phyloP scores from a whole-genome alignment of 2,888 invertebrate genomes.

The Lymantria dispar region DNA sequence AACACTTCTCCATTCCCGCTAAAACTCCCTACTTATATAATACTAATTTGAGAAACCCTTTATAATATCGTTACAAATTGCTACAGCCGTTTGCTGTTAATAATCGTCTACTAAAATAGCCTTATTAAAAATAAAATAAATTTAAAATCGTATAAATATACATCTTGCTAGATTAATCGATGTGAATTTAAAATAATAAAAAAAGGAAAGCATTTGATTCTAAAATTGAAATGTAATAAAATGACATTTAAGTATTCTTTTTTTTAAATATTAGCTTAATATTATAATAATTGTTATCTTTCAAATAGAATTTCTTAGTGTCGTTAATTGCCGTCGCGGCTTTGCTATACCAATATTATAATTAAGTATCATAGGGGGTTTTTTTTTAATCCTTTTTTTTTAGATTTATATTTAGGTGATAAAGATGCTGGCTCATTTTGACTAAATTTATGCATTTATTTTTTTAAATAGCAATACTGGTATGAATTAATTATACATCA shows the following conservation, averaged over 20 bases:
- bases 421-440: constrained; percentile 51
- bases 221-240: constrained; percentile 78
- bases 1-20: too few relatives aligned
- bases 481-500: too few relatives aligned
- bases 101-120: constrained; percentile 75
- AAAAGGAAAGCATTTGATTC: constrained; percentile 75
- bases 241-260: constrained; percentile 71
- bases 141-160: constrained; percentile 63
- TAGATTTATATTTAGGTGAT: constrained; percentile 40
- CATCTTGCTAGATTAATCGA: constrained; percentile 69
- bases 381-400: constrained; percentile 38
- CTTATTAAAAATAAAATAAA: constrained; percentile 60
- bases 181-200: constrained; percentile 64
- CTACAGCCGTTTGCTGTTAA: constrained; percentile 46
- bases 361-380: constrained; percentile 26
- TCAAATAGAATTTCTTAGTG: constrained; percentile 25
- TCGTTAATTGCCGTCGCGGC: constrained; percentile 27
- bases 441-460: constrained; percentile 6
- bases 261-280: constrained; percentile 42
- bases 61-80: constrained; percentile 52
- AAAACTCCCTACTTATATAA: too few relatives aligned
- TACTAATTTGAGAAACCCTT: constrained; percentile 1
- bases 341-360: constrained; percentile 28
- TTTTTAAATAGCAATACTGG: too few relatives aligned
- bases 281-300: constrained; percentile 25